These are phyloP conservation scores for Ptychadena robeensis DNA, from an alignment of 2,797 vertebrate species.

Conservation along the genomic window DNA sequence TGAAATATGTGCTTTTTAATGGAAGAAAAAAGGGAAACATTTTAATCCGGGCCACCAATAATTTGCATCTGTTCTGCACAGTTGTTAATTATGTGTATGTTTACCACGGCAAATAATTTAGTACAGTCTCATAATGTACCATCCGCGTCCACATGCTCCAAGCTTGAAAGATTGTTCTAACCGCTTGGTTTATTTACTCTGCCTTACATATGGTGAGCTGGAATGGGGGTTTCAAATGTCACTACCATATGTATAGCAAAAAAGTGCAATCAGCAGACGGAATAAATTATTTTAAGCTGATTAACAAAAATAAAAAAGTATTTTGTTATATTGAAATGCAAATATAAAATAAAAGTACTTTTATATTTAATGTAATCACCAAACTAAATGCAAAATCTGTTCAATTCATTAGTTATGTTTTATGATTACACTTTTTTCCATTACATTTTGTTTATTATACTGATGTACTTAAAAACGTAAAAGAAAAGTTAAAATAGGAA, in stretches of 20 bases:
- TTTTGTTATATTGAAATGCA: background rate
- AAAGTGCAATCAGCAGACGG: background rate
- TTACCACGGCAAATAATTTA: constrained; percentile 28
- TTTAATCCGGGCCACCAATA: constrained; percentile 31
- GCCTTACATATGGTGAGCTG: background rate
- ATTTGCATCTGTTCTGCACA: constrained; percentile 47
- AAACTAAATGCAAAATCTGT: background rate
- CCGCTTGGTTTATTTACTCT: constrained; percentile 28
- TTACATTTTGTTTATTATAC: background rate
- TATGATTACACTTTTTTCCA: no score
- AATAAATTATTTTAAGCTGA: background rate
- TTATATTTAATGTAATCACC: background rate
- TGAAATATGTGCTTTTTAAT: constrained; percentile 61
- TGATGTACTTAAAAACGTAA: background rate
- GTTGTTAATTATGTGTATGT: constrained; percentile 47
- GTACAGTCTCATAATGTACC: background rate
- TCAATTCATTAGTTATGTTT: background rate
- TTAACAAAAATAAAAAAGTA: background rate
- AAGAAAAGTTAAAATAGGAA: no score
- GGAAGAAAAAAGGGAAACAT: constrained; percentile 65
- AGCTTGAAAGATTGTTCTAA: background rate
- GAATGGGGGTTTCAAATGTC: constrained; percentile 24
- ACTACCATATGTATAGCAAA: constrained; percentile 21
- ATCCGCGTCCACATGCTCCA: background rate
- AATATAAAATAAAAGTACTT: background rate